Base-by-base conservation (phyloP, 2,888 invertebrate genomes). In the Mythimna impura region DNA sequence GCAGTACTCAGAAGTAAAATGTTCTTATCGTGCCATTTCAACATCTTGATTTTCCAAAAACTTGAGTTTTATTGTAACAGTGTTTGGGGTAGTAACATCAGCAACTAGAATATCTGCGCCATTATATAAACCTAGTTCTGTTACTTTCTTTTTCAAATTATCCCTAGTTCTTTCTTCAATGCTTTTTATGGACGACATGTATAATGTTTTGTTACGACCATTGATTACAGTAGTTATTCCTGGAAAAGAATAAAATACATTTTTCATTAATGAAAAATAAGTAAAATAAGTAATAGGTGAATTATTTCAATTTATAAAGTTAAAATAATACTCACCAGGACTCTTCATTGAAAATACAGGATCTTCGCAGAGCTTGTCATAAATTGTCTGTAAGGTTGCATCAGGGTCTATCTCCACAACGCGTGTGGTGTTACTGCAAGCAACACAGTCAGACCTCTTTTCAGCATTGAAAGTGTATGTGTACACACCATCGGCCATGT, bases 391-490 rank as follows among this genome's bases (percentile, higher is more conserved):
- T 66, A 99, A 94, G 25, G 97, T 97, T 58, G 97, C 97, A 79
- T 91, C 90, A 4, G 91, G 80, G 66, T 97, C 97, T 20, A 98
- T 95, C 82, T 96, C 95, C 73, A 98, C 94, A 22, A 96, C 94
- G 77, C 97, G 97, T 0, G 97, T 97, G 10, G 97, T 94, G 89
- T 98, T 98, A 87, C 98, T 98, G 90, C 99, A 99, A 0, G 98
- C 99, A 65, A 99, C 94, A 91, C 99, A 99, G 89, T 98, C 98
- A 0, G 97, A 94, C 82, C 98, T 98, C 87, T 97, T 98, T 90
- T 99, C 99, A 0, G 99, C 98, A 92, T 98, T 98, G 91, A 99
- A 99, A 0, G 99, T 99, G 90, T 99, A 99, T 0, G 99, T 98
- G 91, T 99, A 99, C 52, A 99, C 98, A 0, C 99, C 99, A 89